These are phyloP conservation scores for Aplysina aerophoba DNA, from an alignment of 37 sponge, comb jelly and placozoan genomes.

Conservation along the genomic window DNA sequence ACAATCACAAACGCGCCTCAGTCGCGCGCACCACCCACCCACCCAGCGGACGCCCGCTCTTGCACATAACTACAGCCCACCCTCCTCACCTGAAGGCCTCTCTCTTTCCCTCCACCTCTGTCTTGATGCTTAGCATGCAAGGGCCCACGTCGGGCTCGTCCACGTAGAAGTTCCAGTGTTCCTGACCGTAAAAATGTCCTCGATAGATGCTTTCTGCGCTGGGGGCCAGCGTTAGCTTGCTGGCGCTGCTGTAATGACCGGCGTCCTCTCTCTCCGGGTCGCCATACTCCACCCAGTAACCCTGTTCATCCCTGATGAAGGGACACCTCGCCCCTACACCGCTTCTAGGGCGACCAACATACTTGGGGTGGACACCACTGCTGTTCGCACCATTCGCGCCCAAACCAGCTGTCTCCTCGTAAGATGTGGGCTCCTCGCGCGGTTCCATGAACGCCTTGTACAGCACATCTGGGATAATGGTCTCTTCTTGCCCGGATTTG, in stretches of 20 bases:
- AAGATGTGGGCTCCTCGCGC: background rate
- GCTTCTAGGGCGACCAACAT: background rate
- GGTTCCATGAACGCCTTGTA: conserved; percentile 40
- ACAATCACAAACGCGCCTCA: no score
- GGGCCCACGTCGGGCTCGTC: conserved; percentile 88
- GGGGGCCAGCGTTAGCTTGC: background rate
- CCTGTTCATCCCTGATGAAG: conserved; percentile 68
- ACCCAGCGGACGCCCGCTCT: no score
- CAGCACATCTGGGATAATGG: conserved; percentile 52
- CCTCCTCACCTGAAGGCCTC: conserved; percentile 62
- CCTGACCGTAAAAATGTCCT: conserved; percentile 61
- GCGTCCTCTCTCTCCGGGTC: conserved; percentile 46
- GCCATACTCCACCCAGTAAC: conserved; percentile 66
- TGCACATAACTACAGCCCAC: no score
- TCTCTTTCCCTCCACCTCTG: conserved; percentile 56
- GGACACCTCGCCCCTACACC: conserved; percentile 45
- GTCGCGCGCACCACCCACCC: no score
- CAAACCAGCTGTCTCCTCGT: background rate
- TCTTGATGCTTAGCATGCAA: conserved; percentile 79
- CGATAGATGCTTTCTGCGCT: conserved; percentile 43
- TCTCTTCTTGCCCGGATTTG: conserved; percentile 61
- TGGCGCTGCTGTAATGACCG: background rate
- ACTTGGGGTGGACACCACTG: background rate
- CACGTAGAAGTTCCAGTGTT: conserved; percentile 87
- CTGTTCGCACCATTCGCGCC: background rate